Base-by-base conservation (phyloP, 2,888 invertebrate genomes). In the Cataglyphis albicans region DNA sequence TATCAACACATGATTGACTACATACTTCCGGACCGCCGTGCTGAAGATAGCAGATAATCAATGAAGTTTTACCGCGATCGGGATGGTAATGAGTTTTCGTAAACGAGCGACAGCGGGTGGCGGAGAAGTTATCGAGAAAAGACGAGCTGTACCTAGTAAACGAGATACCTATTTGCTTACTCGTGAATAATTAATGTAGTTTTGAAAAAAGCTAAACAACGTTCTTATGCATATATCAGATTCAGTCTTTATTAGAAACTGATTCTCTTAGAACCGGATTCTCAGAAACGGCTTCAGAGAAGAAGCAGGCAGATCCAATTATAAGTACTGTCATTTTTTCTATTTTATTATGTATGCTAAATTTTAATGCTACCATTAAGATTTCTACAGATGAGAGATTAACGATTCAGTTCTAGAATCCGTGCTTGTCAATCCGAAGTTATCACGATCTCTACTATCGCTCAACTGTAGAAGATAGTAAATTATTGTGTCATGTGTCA, bases 401-500 rank as follows among this genome's bases (percentile, higher is more conserved):
- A 92, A 93, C 90, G 93, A 92, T 92, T 93, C 92, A 93, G 94
- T 93, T 94, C 93, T 94, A 93, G 90, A 86, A 86, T 84, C 59
- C 81, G 86, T 90, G 92, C 91, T 91, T 90, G 93, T 93, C 93
- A 92, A 92, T 91, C 85, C 4, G 65, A 0, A 52, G 9, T 41
- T 29, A 48, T 38, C 59, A 74, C n/a, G 67, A 65, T 59, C 74
- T 67, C 61, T 73, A 78, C 80, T 81, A 70, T 82, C 84, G 73
- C 44, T 35, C 61, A 82, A 86, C 90, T 91, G 89, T 88, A 87
- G 80, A 80, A 86, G 88, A 89, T 89, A 86, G 88, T 93, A 91
- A 93, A 92, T 93, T 93, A 93, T 91, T 88, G 90, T 85, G 87
- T 88, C 90, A 89, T 89, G 90, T 91, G 90, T 92, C 92, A 90